Percentiles rank a stretch among this genome's conserved stretches.
phyloP scores from a whole-genome alignment of 2,797 vertebrate genomes.

The Tokudaia muenninki region DNA sequence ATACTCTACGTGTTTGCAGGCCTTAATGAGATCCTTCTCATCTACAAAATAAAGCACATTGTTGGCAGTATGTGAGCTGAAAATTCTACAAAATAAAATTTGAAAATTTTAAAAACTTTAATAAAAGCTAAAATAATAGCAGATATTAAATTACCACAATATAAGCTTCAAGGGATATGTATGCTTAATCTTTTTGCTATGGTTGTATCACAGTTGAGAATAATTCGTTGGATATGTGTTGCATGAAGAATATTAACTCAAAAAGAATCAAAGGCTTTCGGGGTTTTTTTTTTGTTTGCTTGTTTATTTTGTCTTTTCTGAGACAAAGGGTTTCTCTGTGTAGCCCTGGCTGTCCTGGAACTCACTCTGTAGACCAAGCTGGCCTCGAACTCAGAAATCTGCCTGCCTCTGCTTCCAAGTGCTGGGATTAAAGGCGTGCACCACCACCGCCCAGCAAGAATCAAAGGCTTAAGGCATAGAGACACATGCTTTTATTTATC shows the following conservation, averaged over 20 bases:
- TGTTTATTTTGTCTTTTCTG: too few relatives aligned
- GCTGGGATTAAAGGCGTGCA: too few relatives aligned
- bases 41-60: neutral
- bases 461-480: neutral
- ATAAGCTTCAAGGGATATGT: too few relatives aligned
- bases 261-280: neutral
- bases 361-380: too few relatives aligned
- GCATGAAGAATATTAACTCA: neutral
- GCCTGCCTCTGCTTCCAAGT: too few relatives aligned
- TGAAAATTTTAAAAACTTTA: neutral
- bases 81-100: neutral
- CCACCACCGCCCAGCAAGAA: neutral
- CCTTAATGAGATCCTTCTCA: neutral
- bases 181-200: accelerated
- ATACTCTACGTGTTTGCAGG: accelerated
- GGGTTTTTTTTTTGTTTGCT: too few relatives aligned
- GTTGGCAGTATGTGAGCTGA: neutral
- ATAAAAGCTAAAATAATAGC: neutral
- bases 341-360: too few relatives aligned
- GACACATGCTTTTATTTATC: neutral
- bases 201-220: accelerated
- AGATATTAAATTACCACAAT: neutral
- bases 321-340: too few relatives aligned
- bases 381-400: too few relatives aligned
- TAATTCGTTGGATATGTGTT: neutral